Conservation (phyloP, 1,140 invertebrate genomes). For the Lepidurus packardi region DNA sequence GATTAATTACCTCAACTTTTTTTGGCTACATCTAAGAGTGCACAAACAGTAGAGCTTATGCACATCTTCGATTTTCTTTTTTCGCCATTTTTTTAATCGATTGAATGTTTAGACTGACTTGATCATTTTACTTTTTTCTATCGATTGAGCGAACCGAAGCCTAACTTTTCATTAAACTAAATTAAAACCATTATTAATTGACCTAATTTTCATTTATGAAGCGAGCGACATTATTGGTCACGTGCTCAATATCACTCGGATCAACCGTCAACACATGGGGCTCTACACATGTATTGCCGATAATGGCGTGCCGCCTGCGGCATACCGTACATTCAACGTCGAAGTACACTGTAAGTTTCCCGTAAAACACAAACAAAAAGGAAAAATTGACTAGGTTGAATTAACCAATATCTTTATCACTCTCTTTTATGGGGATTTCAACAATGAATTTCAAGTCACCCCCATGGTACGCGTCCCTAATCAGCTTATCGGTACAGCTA, state of each 20-base stretch:
- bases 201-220: conserved; percentile 10
- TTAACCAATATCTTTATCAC: too few relatives aligned
- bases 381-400: neutral
- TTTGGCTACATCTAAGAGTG: neutral
- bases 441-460: conserved; percentile 53
- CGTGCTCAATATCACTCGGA: conserved; percentile 69
- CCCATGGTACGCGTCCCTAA: conserved; percentile 72
- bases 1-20: conserved; percentile 27
- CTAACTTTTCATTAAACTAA: neutral
- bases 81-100: neutral
- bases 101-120: neutral
- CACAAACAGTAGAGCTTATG: too few relatives aligned
- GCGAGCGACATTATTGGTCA: conserved; percentile 59
- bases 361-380: neutral
- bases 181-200: neutral
- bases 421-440: neutral
- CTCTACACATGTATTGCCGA: conserved; percentile 77
- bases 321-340: conserved; percentile 69
- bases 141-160: neutral
- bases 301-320: conserved; percentile 78
- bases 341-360: conserved; percentile 79
- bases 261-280: conserved; percentile 79
- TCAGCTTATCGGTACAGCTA: conserved; percentile 63
- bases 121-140: neutral
- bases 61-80: too few relatives aligned